Evolutionary conservation across 1,140 invertebrate genomes (phyloP), one percentile per base, ranked within the genome.

Genomic region (Lordiphosa clarofinis): DNA sequence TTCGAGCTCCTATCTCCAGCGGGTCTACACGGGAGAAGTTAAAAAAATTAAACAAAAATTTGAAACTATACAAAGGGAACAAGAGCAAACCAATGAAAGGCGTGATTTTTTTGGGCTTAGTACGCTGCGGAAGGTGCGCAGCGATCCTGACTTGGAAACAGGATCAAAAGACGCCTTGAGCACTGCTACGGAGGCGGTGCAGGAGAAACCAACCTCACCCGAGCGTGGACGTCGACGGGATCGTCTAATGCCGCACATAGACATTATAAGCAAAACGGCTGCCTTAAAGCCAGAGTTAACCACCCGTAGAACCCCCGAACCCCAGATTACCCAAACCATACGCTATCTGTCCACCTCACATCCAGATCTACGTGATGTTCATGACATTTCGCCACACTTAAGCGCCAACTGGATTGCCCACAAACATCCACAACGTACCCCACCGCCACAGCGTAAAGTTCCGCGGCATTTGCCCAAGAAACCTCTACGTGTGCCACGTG

Each of bases 261-360:
- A 97, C 78, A 93, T 96, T 1, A 96, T 96, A 63, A 96, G 95
- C 73, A 96, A 96, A 89, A 92, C 94, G 15, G 95, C 94, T 0
- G 91, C 92, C 4, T 87, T 96, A 35, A 92, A 94, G 38, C 91
- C 91, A 10, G 89, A 91, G 5, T 49, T 71, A 11, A 13, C 47
- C 72, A 90, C 84, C 82, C 89, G 75, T 28, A 15, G 15, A 15
- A 15, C 15, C 1, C 15, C 15, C 15, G 15, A 15, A n/a, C 10
- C 31, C 19, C n/a, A n/a, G n/a, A 13, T 8, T 10, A n/a, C 13
- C 11, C 19, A 1, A 2, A 42, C 56, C 10, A 57, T 56, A 4
- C 56, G 61, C 9, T 78, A 63, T 38, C 9, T 96, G 91, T 96
- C 94, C 73, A 94, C 94, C 1, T 96, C 95, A 0, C 92, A 93